phyloP scores from a whole-genome alignment of 1,140 invertebrate species.

The Dinothrombium tinctorium region DNA sequence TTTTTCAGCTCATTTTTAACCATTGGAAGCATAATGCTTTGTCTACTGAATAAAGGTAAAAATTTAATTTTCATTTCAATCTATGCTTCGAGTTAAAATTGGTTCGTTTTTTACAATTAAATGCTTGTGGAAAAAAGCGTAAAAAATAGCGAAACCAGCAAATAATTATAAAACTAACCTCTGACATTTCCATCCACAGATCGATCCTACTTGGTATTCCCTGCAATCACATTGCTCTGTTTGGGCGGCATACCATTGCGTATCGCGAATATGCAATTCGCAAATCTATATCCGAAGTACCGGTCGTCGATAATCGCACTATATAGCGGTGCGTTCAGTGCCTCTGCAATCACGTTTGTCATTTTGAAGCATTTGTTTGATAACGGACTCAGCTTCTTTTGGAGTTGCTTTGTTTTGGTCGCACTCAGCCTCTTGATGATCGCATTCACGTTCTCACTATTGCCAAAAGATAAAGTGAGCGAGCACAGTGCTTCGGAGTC shows the following conservation, averaged over 20 bases:
- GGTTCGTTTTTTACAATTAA: too few relatives aligned
- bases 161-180: too few relatives aligned
- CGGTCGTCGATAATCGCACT: conserved; percentile 16
- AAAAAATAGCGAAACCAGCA: too few relatives aligned
- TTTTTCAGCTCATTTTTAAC: conserved; percentile 10
- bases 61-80: background rate
- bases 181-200: background rate
- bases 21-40: conserved; percentile 9
- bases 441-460: conserved; percentile 14
- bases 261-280: conserved; percentile 16
- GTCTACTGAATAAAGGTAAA: conserved; percentile 9
- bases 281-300: conserved; percentile 14
- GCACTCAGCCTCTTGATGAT: conserved; percentile 13
- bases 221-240: conserved; percentile 12
- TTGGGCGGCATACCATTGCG: conserved; percentile 16
- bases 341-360: conserved; percentile 15
- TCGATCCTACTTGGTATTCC: conserved; percentile 13
- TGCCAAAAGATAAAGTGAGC: too few relatives aligned
- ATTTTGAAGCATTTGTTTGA: conserved; percentile 15
- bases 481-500: too few relatives aligned
- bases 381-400: conserved; percentile 12
- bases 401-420: conserved; percentile 11
- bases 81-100: background rate
- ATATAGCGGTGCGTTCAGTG: conserved; percentile 15
- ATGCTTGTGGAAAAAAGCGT: too few relatives aligned